Evolutionary conservation across 1,140 invertebrate species (phyloP), one percentile per base, ranked within the genome.

Genomic region (Brachionus angularis): DNA sequence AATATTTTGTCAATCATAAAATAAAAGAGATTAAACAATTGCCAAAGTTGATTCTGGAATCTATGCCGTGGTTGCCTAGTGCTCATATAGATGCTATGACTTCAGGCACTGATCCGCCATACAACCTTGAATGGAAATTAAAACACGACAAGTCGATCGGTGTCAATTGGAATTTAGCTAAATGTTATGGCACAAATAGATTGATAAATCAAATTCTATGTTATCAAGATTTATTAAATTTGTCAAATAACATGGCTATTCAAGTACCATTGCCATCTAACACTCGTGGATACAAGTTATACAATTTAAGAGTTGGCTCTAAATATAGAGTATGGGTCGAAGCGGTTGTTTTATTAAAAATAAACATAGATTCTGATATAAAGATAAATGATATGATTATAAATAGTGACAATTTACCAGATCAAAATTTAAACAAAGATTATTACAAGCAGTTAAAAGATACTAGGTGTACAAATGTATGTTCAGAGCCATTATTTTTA

Each of bases 331-430:
- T 82, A 25, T 76, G 77, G 23, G 77, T 82, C 4, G 81, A 81
- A 70, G 78, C 80, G 21, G 78, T 81, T 8, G 80, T 82, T 12
- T 81, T 80, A 73, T 73, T 81, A 7, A 81, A 80, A 73, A 80
- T 80, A n/a, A 76, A 77, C 2, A 64, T 82, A n/a, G 76, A 80
- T 10, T 64, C 74, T 10, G 74, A 76, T 72, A 74, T 75, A 23
- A 73, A 73, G 52, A 74, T 72, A 27, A 76, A 75, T 7, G 73
- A 72, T 7, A 74, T 73, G 5, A 74, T 10, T 10, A 10, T 42
- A 10, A 42, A 42, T 16, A 10, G 10, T 10, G 39, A 42, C 39
- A 42, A 42, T 10, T 10, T 42, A 10, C 16, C 10, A 10, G 39
- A 42, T 42, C 10, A 10, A 10, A 16, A 42, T 16, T n/a, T 21